phyloP scores from a whole-genome alignment of 2,888 invertebrate species.

The Nipponacmea schrenckii region DNA sequence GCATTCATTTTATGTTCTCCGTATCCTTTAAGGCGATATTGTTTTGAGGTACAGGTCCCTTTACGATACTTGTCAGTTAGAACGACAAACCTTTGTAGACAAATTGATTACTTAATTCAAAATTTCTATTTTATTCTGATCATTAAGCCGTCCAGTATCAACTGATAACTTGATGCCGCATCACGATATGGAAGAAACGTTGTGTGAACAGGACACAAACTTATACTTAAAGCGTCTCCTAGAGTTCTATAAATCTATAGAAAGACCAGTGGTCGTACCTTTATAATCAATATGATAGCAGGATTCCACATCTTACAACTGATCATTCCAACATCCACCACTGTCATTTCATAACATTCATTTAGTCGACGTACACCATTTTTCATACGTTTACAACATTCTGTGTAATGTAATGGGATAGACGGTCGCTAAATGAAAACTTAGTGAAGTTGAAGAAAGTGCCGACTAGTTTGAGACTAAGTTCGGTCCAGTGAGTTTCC shows the following conservation, averaged over 20 bases:
- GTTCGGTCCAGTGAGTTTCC: no score
- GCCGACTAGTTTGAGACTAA: no score
- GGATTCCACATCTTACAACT: not conserved
- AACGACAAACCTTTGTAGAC: not conserved
- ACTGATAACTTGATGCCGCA: not conserved
- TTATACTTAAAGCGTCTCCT: not conserved
- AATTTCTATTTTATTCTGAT: slow-evolving; percentile 5
- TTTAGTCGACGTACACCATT: not conserved
- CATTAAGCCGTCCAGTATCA: slow-evolving; percentile 4
- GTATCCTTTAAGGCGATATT: no score
- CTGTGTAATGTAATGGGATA: not conserved
- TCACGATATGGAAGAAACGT: not conserved
- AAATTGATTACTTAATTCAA: slow-evolving; percentile 6
- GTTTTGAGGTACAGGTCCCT: not conserved
- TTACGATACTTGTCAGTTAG: not conserved
- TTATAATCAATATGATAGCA: not conserved
- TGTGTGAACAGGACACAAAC: slow-evolving; percentile 8
- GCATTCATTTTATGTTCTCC: no score
- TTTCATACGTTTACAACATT: not conserved
- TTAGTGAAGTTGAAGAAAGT: not conserved
- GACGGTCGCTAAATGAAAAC: not conserved
- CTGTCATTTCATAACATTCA: not conserved
- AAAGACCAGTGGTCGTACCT: not conserved
- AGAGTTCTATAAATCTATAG: slow-evolving; percentile 4
- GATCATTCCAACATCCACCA: not conserved